phyloP scores from a whole-genome alignment of 2,797 vertebrate genomes.

The Aratinga solstitialis region DNA sequence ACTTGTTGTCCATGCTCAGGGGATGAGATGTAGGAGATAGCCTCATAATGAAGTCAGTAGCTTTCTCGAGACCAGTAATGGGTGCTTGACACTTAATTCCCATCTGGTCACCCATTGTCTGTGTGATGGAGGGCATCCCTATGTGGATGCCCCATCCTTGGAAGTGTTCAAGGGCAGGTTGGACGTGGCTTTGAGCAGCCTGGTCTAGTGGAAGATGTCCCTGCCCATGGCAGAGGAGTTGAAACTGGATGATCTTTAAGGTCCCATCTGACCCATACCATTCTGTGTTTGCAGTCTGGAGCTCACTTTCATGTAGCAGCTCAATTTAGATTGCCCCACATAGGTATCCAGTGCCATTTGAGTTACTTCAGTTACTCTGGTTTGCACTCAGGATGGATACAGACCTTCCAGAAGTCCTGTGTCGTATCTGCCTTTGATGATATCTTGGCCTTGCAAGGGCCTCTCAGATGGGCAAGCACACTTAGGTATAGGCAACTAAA shows the following conservation, averaged over 20 bases:
- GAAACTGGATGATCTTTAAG: background rate
- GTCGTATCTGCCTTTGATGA: background rate
- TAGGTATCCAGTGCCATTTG: background rate
- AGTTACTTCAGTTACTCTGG: background rate
- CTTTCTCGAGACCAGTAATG: background rate
- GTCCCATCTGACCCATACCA: background rate
- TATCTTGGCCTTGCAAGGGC: background rate
- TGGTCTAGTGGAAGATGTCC: background rate
- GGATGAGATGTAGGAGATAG: background rate
- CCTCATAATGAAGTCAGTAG: background rate
- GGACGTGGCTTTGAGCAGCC: background rate
- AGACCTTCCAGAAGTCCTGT: background rate
- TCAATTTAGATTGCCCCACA: fast-evolving
- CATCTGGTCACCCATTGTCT: background rate
- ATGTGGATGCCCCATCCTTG: background rate
- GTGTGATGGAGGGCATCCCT: background rate
- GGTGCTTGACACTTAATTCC: background rate
- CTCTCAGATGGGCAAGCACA: background rate
- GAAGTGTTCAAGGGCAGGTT: background rate
- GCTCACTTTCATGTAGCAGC: background rate
- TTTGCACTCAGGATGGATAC: background rate
- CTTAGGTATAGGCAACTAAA: background rate
- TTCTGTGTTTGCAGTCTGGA: background rate
- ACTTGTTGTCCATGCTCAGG: fast-evolving
- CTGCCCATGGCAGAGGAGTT: background rate